Evolutionary conservation across 2,797 vertebrate genomes (phyloP).

Genomic region (Melanotaenia trifasciata): DNA sequence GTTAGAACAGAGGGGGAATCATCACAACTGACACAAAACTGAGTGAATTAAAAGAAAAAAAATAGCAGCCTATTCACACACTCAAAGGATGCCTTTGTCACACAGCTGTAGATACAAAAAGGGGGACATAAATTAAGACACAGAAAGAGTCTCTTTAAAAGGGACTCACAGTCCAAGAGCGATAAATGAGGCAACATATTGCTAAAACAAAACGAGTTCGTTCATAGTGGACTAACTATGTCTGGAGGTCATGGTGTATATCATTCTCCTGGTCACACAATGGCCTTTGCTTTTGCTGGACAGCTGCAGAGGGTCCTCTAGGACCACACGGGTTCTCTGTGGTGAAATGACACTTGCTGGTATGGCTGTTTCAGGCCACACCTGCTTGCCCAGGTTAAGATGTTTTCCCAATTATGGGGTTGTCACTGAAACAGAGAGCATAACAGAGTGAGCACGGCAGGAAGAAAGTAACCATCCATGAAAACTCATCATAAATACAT

Average conservation of each 20-base stretch:
- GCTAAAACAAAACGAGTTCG: constrained; percentile 23
- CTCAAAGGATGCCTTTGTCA: constrained; percentile 68
- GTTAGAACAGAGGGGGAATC: constrained; percentile 53
- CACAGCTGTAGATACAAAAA: constrained; percentile 53
- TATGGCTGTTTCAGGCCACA: constrained; percentile 48
- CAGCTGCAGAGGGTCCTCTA: constrained; percentile 22
- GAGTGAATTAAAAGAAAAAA: constrained; percentile 70
- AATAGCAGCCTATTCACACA: constrained; percentile 86
- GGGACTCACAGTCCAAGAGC: constrained; percentile 32
- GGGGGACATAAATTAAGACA: constrained; percentile 56
- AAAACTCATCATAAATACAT: neutral
- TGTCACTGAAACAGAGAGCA: constrained; percentile 85
- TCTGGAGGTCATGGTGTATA: constrained; percentile 48
- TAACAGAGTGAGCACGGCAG: neutral
- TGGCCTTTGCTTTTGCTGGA: constrained; percentile 27
- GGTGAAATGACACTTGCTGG: constrained; percentile 48
- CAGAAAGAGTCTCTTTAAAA: constrained; percentile 31
- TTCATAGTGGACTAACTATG: constrained; percentile 46
- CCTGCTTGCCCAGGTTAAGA: constrained; percentile 76
- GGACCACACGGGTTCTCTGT: constrained; percentile 34
- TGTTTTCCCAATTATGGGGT: constrained; percentile 94
- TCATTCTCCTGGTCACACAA: constrained; percentile 37
- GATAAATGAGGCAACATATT: constrained; percentile 15
- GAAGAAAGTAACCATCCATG: neutral
- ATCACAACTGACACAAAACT: constrained; percentile 70